These are phyloP conservation scores for Acrobeloides nanus DNA, from an alignment of 2,888 invertebrate species.

Conservation along the genomic window DNA sequence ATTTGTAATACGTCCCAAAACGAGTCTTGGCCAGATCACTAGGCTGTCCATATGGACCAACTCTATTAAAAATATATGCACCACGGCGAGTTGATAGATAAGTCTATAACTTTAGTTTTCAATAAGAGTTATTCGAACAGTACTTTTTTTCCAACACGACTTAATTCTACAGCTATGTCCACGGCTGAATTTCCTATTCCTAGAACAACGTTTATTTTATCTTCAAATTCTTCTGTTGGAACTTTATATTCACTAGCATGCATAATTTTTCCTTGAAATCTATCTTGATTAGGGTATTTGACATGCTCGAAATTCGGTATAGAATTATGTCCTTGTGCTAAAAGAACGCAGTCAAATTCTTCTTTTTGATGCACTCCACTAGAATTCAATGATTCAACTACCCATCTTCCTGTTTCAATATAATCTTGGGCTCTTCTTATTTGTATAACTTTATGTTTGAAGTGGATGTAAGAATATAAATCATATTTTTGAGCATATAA, in stretches of 20 bases:
- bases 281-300: slow-evolving; percentile 34
- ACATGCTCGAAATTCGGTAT: slow-evolving; percentile 57
- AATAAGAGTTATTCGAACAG: too few species aligned
- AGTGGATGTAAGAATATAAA: slow-evolving; percentile 32
- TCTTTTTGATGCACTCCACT: too few species aligned
- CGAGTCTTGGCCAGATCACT: slow-evolving; percentile 19
- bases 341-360: too few species aligned
- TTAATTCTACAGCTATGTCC: slow-evolving; percentile 57
- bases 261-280: slow-evolving; percentile 40
- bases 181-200: slow-evolving; percentile 58
- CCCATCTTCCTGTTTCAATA: slow-evolving; percentile 51
- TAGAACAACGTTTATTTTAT: slow-evolving; percentile 55
- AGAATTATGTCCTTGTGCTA: slow-evolving; percentile 42
- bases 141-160: too few species aligned
- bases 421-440: slow-evolving; percentile 47
- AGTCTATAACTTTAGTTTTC: slow-evolving; percentile 47
- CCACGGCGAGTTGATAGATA: slow-evolving; percentile 57
- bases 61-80: slow-evolving; percentile 57
- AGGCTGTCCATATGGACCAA: slow-evolving; percentile 50
- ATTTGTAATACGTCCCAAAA: slow-evolving; percentile 14
- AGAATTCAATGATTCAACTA: slow-evolving; percentile 27
- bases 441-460: slow-evolving; percentile 30
- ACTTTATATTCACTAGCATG: slow-evolving; percentile 50
- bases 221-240: slow-evolving; percentile 41
- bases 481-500: slow-evolving; percentile 35